Percentiles rank a stretch among this genome's conserved stretches.
phyloP scores from a whole-genome alignment of 2,888 invertebrate species.

The Pachydiplax longipennis region DNA sequence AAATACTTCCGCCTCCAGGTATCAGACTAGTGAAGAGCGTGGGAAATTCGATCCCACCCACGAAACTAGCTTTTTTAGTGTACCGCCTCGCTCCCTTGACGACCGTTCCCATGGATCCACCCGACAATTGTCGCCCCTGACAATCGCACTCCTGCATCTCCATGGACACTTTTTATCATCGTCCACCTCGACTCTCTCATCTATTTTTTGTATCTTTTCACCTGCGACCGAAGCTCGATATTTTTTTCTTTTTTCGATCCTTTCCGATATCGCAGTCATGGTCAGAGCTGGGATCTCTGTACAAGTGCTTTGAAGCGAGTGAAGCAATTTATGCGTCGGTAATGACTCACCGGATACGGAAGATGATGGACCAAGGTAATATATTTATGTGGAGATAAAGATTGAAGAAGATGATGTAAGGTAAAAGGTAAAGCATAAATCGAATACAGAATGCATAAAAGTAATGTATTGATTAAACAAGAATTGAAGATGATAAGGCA shows the following conservation, averaged over 20 bases:
- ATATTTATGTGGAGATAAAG: neutral
- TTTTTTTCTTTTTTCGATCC: neutral
- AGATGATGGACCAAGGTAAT: slow-evolving; percentile 19
- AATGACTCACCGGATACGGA: neutral
- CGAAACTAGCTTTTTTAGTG: neutral
- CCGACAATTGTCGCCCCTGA: neutral
- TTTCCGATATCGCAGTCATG: neutral
- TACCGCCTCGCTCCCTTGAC: neutral
- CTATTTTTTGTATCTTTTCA: neutral
- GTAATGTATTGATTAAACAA: too few species aligned
- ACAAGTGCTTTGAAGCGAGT: neutral
- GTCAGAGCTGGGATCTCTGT: neutral
- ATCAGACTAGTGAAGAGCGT: neutral
- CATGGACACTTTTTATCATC: neutral
- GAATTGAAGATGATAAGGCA: too few species aligned
- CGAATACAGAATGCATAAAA: too few species aligned
- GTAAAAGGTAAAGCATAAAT: neutral
- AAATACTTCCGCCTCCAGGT: neutral
- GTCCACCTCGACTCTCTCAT: neutral
- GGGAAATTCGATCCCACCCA: neutral
- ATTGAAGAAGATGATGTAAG: neutral
- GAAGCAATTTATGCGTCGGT: neutral
- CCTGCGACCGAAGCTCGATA: neutral
- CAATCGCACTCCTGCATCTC: neutral
- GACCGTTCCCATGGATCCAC: neutral